Evolutionary conservation across 1,140 invertebrate species (phyloP), one percentile per base, ranked within the genome.

Genomic region (Conus betulinus): DNA sequence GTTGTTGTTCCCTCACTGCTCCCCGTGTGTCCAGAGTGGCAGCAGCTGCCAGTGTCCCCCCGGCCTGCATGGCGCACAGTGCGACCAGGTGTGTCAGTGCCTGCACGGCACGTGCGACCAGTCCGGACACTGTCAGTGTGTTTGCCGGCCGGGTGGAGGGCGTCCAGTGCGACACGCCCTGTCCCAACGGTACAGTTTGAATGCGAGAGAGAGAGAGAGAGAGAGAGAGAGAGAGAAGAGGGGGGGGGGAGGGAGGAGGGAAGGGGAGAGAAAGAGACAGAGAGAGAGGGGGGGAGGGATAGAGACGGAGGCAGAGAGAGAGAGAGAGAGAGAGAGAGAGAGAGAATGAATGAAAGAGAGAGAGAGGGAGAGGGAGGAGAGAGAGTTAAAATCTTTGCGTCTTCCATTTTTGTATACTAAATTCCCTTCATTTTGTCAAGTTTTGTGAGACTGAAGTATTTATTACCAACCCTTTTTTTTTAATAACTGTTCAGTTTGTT

Each of bases 61-160:
- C 76, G 93, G 91, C 57, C 90, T 87, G 53, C 91, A 90, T 88
- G 93, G 93, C 20, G 53, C 78, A 84, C 96, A 97, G 88, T 99
- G 98, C 94, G 96, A 95, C 76, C 95, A 96, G 88, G 96, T 96
- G 67, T 99, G 98, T 95, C 95, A 97, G 83, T 98, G 98, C 98
- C 97, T 93, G 95, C 96, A 98, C 94, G 97, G 97, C 83, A 97
- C 97, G 88, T 93, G 93, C 88, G 71, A 91, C 87, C 8, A 17
- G 4, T 88, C 89, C 10, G 93, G 93, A n/a, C 27, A 15, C 1
- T 93, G 93, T 91, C 13, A 86, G 0, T 93, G 93, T 89, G 63
- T 85, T 27, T n/a, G n/a, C n/a, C n/a, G n/a, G 6, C 57, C 86
- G 7, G 93, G 92, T 25, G 92, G 92, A 87, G 20, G 92, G 91